Percentiles rank a stretch among this genome's conserved stretches.
Evolutionary conservation across 1,140 invertebrate genomes (phyloP).

Genomic region (Melanaphis sacchari): DNA sequence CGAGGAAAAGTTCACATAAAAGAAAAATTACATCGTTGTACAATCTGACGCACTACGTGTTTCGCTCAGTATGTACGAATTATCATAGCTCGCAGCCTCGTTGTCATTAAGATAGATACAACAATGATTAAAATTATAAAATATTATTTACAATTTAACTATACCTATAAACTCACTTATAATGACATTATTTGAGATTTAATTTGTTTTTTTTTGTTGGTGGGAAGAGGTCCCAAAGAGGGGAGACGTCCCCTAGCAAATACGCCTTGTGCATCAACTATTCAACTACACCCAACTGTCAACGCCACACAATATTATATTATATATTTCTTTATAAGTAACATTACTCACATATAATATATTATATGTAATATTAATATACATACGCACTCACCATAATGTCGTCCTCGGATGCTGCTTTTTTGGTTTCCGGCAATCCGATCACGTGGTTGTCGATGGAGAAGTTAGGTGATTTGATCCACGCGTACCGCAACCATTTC

Average conservation of each 20-base stretch:
- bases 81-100: too few species aligned
- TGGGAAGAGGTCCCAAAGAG: neutral
- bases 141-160: neutral
- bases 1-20: neutral
- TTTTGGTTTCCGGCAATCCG: constrained; percentile 72
- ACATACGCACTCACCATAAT: constrained; percentile 69
- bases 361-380: neutral
- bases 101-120: neutral
- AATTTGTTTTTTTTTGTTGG: neutral
- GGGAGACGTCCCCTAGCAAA: neutral
- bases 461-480: constrained; percentile 68
- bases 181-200: neutral
- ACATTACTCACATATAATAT: neutral
- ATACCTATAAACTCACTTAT: neutral
- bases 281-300: neutral
- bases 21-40: neutral
- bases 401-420: constrained; percentile 74
- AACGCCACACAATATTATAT: neutral
- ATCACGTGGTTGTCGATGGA: constrained; percentile 75
- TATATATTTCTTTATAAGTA: neutral
- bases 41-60: neutral
- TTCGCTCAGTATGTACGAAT: neutral
- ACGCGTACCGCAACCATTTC: constrained; percentile 75
- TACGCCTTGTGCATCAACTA: too few species aligned
- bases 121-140: neutral